These are phyloP conservation scores for Porites divaricata DNA, from an alignment of 92 coral and sea anemone species.

Conservation along the genomic window DNA sequence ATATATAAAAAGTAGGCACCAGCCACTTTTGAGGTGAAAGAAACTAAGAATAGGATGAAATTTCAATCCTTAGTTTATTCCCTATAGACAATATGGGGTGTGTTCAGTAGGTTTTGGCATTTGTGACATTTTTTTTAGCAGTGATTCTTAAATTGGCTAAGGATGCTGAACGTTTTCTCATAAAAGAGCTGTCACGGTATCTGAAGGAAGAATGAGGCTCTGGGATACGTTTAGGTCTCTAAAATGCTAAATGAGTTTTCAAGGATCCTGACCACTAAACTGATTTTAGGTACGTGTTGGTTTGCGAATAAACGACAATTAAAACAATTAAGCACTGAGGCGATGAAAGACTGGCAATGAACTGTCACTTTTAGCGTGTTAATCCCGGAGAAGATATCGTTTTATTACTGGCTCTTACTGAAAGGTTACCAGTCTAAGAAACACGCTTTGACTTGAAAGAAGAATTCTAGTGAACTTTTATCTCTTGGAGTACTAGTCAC, in stretches of 20 bases:
- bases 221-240: background rate
- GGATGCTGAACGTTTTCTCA: slow-evolving; percentile 5
- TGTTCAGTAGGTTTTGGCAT: slow-evolving; percentile 24
- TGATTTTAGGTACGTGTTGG: background rate
- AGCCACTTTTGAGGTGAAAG: background rate
- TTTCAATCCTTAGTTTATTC: slow-evolving; percentile 20
- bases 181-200: background rate
- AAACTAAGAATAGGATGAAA: slow-evolving; percentile 4
- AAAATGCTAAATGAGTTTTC: slow-evolving; percentile 15
- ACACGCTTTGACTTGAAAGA: background rate
- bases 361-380: slow-evolving; percentile 46
- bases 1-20: background rate
- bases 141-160: slow-evolving; percentile 25
- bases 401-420: slow-evolving; percentile 23
- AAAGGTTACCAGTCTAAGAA: background rate
- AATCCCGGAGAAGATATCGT: slow-evolving; percentile 37
- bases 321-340: slow-evolving; percentile 40
- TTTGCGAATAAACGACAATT: slow-evolving; percentile 34
- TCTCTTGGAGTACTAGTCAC: background rate
- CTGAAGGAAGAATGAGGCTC: background rate
- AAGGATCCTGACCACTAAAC: background rate
- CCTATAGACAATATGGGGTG: background rate
- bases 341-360: slow-evolving; percentile 51
- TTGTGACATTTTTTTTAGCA: slow-evolving; percentile 33
- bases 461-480: slow-evolving; percentile 1